These are phyloP conservation scores for Drosophila parvula DNA, from an alignment of 1,140 invertebrate species.

Conservation along the genomic window DNA sequence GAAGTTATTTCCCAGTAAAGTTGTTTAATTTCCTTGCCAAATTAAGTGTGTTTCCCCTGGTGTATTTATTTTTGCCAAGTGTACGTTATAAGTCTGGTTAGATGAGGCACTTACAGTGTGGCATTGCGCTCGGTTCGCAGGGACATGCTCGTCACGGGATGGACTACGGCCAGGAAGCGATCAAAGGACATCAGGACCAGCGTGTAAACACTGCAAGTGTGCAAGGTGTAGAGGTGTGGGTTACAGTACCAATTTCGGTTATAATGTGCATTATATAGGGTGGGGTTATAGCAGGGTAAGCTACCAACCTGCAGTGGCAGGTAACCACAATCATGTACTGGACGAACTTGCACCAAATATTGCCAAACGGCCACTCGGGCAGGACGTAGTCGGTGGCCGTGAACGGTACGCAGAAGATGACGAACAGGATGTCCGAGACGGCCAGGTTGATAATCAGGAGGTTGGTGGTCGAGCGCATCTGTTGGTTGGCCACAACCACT, in stretches of 20 bases:
- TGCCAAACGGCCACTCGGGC: conserved; percentile 95
- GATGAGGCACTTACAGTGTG: conserved; percentile 84
- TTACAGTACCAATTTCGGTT: neutral
- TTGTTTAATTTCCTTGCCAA: neutral
- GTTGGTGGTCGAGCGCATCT: conserved; percentile 97
- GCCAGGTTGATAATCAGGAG: conserved; percentile 95
- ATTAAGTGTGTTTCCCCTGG: neutral
- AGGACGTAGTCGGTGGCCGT: conserved; percentile 91
- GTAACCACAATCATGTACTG: conserved; percentile 95
- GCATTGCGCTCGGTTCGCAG: conserved; percentile 95
- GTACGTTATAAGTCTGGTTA: neutral
- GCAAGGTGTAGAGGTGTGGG: neutral
- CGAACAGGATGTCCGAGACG: conserved; percentile 96
- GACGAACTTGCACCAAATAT: conserved; percentile 95
- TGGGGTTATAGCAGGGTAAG: conserved; percentile 56
- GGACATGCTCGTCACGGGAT: conserved; percentile 95
- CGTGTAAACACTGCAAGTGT: conserved; percentile 87
- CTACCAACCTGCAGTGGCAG: conserved; percentile 91
- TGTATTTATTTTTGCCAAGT: neutral
- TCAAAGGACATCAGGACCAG: conserved; percentile 98
- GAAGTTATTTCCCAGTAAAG: no score
- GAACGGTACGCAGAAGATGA: conserved; percentile 94
- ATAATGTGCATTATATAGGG: conserved; percentile 86
- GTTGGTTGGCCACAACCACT: conserved; percentile 93
- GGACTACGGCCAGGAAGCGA: conserved; percentile 96